Conservation (phyloP, 2,113 vertebrate species). For the Dicentrarchus labrax region DNA sequence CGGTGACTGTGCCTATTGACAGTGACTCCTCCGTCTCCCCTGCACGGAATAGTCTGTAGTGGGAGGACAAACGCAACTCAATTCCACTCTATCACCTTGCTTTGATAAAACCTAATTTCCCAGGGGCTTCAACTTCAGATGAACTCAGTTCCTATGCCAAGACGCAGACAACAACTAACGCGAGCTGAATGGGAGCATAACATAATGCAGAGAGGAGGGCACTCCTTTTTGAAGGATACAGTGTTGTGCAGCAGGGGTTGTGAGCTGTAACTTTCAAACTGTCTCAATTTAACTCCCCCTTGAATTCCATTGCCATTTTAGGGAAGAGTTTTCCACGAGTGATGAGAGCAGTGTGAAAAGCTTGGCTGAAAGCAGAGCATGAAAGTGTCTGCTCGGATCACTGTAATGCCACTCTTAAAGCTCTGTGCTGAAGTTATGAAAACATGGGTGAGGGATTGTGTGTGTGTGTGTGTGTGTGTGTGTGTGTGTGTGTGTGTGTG, state of each 20-base stretch:
- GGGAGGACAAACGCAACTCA: slow-evolving; percentile 65
- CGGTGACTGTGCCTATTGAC: slow-evolving; percentile 38
- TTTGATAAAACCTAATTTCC: slow-evolving; percentile 81
- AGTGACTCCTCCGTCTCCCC: slow-evolving; percentile 30
- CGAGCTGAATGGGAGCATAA: slow-evolving; percentile 48
- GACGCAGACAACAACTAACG: slow-evolving; percentile 62
- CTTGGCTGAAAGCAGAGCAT: slow-evolving; percentile 56
- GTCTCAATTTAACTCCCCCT: slow-evolving; percentile 66
- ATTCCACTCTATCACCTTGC: slow-evolving; percentile 68
- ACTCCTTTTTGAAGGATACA: slow-evolving; percentile 42
- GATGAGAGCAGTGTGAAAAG: slow-evolving; percentile 64
- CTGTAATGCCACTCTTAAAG: slow-evolving; percentile 50
- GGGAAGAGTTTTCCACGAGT: slow-evolving; percentile 61
- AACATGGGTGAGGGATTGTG: slow-evolving; percentile 32
- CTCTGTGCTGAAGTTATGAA: slow-evolving; percentile 57
- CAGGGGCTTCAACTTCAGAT: slow-evolving; percentile 69
- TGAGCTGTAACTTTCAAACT: slow-evolving; percentile 68
- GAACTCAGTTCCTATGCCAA: slow-evolving; percentile 66
- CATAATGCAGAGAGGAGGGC: slow-evolving; percentile 41
- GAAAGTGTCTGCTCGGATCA: slow-evolving; percentile 53
- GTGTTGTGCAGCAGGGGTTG: slow-evolving; percentile 52
- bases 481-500: background rate
- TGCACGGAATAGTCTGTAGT: slow-evolving; percentile 30
- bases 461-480: background rate
- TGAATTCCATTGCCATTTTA: slow-evolving; percentile 76